Percentiles rank a stretch among this genome's conserved stretches.
Evolutionary conservation across 2,797 vertebrate genomes (phyloP).

Genomic region (Crocidura indochinensis): DNA sequence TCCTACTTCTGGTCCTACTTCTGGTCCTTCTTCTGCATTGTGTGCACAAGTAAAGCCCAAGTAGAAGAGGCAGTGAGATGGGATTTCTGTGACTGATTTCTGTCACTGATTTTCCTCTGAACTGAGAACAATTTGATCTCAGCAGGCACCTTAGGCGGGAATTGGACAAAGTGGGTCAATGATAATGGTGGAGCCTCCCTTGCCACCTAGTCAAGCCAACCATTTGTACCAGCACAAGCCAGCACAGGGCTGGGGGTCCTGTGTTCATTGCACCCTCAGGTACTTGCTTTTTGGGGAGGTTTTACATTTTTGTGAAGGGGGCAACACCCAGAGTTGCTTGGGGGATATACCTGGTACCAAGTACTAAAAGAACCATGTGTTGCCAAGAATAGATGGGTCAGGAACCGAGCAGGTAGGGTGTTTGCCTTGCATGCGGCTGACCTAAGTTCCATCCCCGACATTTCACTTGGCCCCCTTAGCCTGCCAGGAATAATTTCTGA

Average conservation of each 20-base stretch:
- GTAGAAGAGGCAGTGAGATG: background rate
- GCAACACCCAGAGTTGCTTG: too few relatives aligned
- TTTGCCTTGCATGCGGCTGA: too few relatives aligned
- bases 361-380: too few relatives aligned
- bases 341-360: too few relatives aligned
- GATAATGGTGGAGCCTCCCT: background rate
- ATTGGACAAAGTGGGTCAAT: background rate
- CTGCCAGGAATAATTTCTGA: too few relatives aligned
- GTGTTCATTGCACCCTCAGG: background rate
- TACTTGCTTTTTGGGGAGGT: too few relatives aligned
- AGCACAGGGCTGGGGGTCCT: background rate
- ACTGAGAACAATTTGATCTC: background rate
- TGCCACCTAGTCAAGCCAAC: background rate
- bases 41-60: background rate
- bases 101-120: slow-evolving; percentile 23
- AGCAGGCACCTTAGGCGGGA: background rate
- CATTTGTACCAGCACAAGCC: background rate
- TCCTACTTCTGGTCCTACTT: background rate
- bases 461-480: too few relatives aligned
- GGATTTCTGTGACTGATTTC: slow-evolving; percentile 34
- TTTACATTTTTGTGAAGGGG: too few relatives aligned
- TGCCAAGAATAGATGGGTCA: too few relatives aligned
- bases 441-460: too few relatives aligned
- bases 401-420: too few relatives aligned
- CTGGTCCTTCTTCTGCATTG: background rate